phyloP scores from a whole-genome alignment of 2,113 vertebrate genomes.

The Numida meleagris region DNA sequence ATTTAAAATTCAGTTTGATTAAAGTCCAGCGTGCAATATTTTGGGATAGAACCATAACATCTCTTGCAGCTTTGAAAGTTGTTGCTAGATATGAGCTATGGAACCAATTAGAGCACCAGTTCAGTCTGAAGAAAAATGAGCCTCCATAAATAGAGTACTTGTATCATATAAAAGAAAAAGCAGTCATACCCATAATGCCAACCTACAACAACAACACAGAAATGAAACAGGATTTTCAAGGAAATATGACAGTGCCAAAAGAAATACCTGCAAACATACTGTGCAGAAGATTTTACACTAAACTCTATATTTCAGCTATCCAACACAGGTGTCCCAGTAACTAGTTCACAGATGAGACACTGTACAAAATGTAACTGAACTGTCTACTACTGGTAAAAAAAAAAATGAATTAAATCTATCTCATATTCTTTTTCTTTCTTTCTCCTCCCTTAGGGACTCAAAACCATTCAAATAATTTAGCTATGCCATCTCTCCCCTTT shows the following conservation, averaged over 20 bases:
- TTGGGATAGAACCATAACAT: background rate
- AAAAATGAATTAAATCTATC: background rate
- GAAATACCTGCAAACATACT: background rate
- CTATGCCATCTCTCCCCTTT: background rate
- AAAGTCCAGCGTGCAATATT: background rate
- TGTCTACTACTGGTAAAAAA: background rate
- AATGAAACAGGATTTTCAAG: conserved; percentile 5
- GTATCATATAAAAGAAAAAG: conserved; percentile 9
- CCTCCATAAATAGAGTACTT: conserved; percentile 22
- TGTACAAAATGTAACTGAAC: background rate
- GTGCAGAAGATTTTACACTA: background rate
- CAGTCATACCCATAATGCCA: background rate
- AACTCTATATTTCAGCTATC: background rate
- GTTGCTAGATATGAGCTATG: conserved; percentile 47
- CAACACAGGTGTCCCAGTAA: background rate
- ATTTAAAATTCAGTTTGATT: conserved; percentile 26
- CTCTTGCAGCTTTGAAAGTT: conserved; percentile 1
- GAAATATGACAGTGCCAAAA: background rate
- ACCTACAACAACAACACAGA: background rate
- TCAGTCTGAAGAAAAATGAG: conserved; percentile 43
- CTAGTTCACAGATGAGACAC: background rate
- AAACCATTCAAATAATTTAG: background rate
- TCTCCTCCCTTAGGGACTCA: background rate
- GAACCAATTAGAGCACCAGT: conserved; percentile 53
- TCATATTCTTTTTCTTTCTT: background rate